Evolutionary conservation across 2,797 vertebrate genomes (phyloP).

Genomic region (Distichodus sexfasciatus): DNA sequence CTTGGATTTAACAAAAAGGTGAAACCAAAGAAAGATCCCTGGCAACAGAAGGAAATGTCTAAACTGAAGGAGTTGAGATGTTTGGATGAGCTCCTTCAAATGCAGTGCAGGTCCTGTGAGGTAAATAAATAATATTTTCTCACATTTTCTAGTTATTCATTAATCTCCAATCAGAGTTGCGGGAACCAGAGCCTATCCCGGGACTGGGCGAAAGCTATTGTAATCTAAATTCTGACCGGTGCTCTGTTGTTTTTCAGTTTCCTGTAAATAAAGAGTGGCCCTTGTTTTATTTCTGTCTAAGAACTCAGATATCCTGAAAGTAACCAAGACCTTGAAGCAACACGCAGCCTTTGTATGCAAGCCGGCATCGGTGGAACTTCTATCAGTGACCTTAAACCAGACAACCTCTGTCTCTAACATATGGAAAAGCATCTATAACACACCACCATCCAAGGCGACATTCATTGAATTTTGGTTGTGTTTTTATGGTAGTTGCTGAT

Average conservation of each 20-base stretch:
- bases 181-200: no score
- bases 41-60: slow-evolving; percentile 73
- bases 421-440: slow-evolving; percentile 67
- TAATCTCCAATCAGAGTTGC: no score
- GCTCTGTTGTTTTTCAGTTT: not conserved
- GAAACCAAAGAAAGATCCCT: slow-evolving; percentile 75
- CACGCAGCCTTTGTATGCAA: slow-evolving; percentile 31
- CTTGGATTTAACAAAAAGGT: slow-evolving; percentile 57
- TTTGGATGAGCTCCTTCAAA: slow-evolving; percentile 66
- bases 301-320: slow-evolving; percentile 60
- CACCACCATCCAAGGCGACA: slow-evolving; percentile 60
- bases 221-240: not conserved
- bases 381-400: slow-evolving; percentile 31
- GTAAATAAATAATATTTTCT: slow-evolving; percentile 50
- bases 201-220: not conserved
- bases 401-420: slow-evolving; percentile 42
- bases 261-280: not conserved
- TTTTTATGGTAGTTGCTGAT: not conserved
- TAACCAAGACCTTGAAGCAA: slow-evolving; percentile 66
- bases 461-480: not conserved
- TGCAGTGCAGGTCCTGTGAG: slow-evolving; percentile 70
- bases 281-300: slow-evolving; percentile 44
- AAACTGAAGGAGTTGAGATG: slow-evolving; percentile 68
- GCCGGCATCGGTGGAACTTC: not conserved
- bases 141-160: no score